Evolutionary conservation across 2,113 vertebrate species (phyloP), one percentile per base, ranked within the genome.

Genomic region (Rostratula benghalensis): DNA sequence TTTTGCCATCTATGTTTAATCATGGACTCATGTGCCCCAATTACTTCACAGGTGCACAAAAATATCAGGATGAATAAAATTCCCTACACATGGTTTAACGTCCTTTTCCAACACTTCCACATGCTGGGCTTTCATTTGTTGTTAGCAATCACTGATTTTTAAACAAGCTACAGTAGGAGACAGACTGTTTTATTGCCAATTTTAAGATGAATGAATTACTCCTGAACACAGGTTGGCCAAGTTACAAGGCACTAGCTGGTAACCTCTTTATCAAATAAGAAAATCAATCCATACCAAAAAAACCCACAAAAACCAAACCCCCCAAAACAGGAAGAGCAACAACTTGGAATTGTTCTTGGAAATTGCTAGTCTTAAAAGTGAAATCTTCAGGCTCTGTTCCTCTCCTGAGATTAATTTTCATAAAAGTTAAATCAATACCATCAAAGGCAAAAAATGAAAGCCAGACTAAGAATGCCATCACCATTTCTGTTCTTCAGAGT

Each of bases 321-420:
- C 25, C 16, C 50, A 27, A 53, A 39, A 3, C 51, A 63, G 60
- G n/a, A 90, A 77, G 43, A 86, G 43, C 25, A 92, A 70, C 57
- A 92, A 30, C 23, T 87, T 93, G 43, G 43, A 82, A 79, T 76
- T 82, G 41, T 33, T 92, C 67, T 82, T 87, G 67, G n/a, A 96
- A 96, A 89, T 24, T 54, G 21, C 50, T 79, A 67, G 53, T 18
- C 54, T 83, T 93, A 80, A 95, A 92, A 87, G 75, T 81, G 84
- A 83, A 90, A 90, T 91, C 57, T 92, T 90, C 80, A 82, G 67
- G 13, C 39, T 85, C n/a, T 85, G 23, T 70, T 88, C 18, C 14
- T 91, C 84, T 90, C 78, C 75, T 41, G 87, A 95, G 87, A 91
- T 76, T 93, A 93, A 94, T 96, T 90, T 96, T 91, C 59, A 67